These are phyloP conservation scores for Disparrhopalites patrizii DNA, from an alignment of 2,888 invertebrate genomes.

Conservation along the genomic window DNA sequence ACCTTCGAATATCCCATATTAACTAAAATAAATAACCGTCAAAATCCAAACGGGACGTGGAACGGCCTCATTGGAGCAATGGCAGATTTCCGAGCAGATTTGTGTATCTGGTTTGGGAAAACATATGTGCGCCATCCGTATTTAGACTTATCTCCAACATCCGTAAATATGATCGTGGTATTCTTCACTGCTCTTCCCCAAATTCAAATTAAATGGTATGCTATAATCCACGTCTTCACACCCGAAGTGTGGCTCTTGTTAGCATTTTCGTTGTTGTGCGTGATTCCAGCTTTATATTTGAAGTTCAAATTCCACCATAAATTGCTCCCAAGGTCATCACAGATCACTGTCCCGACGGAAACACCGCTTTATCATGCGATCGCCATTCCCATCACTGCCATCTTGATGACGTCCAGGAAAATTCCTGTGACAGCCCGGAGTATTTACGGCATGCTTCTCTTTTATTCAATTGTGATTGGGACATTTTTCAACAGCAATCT, in stretches of 20 bases:
- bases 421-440: neutral
- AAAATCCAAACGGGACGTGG: conserved; percentile 2
- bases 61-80: neutral
- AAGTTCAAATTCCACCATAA: neutral
- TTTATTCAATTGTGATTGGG: conserved; percentile 7
- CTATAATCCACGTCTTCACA: neutral
- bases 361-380: too few species aligned
- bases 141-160: neutral
- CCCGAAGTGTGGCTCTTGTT: neutral
- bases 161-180: neutral
- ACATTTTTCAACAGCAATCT: neutral
- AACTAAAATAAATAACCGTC: neutral
- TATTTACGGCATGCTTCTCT: neutral
- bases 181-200: conserved; percentile 1
- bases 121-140: neutral
- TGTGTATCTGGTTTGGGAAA: neutral
- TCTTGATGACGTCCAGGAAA: too few species aligned
- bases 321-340: too few species aligned
- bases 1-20: neutral
- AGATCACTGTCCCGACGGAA: too few species aligned
- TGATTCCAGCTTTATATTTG: neutral
- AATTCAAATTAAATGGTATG: conserved; percentile 1
- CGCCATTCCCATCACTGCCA: too few species aligned
- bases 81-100: neutral
- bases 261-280: neutral